Evolutionary conservation across 2,113 vertebrate species (phyloP).

Genomic region (Taurulus bubalis): DNA sequence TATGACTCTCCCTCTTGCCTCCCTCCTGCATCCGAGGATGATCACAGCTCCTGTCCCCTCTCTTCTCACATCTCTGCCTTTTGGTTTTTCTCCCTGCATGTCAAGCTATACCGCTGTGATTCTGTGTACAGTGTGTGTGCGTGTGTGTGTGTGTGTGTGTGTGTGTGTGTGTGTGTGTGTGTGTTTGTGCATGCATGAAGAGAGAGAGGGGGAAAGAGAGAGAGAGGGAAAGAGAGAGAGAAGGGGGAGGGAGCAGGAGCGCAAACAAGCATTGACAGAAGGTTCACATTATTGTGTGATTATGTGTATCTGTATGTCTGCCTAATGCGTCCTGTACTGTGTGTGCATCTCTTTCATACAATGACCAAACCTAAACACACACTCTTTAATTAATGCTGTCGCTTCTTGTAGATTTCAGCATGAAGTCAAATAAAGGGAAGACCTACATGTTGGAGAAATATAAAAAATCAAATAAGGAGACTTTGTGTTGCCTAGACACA

Average conservation of each 20-base stretch:
- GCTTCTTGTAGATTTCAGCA: not conserved
- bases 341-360: not conserved
- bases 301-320: conserved; percentile 36
- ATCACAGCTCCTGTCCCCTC: conserved; percentile 60
- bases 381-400: not conserved
- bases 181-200: conserved; percentile 41
- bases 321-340: conserved; percentile 20
- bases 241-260: conserved; percentile 46
- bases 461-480: not conserved
- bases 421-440: not conserved
- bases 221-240: not conserved
- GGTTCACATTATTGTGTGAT: conserved; percentile 62
- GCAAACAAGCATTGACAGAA: conserved; percentile 64
- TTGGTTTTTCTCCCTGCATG: conserved; percentile 67
- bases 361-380: not conserved
- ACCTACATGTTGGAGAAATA: not conserved
- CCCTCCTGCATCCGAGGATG: conserved; percentile 56
- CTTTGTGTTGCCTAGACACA: not conserved
- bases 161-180: conserved; percentile 40
- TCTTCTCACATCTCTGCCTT: conserved; percentile 59
- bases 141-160: conserved; percentile 18
- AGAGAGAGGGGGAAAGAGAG: conserved; percentile 12
- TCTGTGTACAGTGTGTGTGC: conserved; percentile 55
- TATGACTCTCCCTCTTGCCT: conserved; percentile 28
- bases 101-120: conserved; percentile 70